Percentiles rank a stretch among this genome's conserved stretches.
Evolutionary conservation across 2,888 invertebrate genomes (phyloP).

Genomic region (Plagodis dolabraria): DNA sequence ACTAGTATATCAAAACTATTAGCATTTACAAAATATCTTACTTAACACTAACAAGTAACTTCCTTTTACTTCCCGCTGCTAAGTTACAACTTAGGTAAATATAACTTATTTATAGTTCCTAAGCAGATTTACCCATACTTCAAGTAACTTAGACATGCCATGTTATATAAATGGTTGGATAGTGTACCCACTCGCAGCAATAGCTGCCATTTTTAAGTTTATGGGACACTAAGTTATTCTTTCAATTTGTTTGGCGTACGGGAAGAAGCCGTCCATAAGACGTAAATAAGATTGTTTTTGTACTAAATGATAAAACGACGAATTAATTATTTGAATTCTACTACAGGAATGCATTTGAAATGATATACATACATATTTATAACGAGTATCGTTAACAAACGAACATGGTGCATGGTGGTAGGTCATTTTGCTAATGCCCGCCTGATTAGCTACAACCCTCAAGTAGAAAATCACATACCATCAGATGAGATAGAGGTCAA

Average conservation of each 20-base stretch:
- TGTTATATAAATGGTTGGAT: constrained; percentile 33
- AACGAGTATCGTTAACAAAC: no score
- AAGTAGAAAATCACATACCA: no score
- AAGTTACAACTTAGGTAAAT: constrained; percentile 44
- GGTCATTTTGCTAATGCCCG: no score
- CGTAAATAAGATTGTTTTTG: no score
- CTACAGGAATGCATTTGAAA: no score
- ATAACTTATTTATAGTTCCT: constrained; percentile 46
- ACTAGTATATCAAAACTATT: constrained; percentile 11
- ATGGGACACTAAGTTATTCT: neutral
- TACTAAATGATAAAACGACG: no score
- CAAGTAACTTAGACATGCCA: constrained; percentile 35
- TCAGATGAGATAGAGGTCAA: no score
- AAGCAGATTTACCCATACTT: constrained; percentile 46
- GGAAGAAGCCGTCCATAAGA: no score
- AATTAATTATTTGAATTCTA: no score
- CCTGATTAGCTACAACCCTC: no score
- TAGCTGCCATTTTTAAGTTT: constrained; percentile 2
- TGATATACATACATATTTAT: no score
- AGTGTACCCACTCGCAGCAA: constrained; percentile 35
- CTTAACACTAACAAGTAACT: constrained; percentile 34
- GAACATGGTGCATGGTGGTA: no score
- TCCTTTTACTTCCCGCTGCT: constrained; percentile 49
- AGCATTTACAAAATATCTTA: constrained; percentile 6
- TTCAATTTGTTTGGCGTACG: neutral